phyloP scores from a whole-genome alignment of 2,888 invertebrate genomes.

The Tipula helvola region DNA sequence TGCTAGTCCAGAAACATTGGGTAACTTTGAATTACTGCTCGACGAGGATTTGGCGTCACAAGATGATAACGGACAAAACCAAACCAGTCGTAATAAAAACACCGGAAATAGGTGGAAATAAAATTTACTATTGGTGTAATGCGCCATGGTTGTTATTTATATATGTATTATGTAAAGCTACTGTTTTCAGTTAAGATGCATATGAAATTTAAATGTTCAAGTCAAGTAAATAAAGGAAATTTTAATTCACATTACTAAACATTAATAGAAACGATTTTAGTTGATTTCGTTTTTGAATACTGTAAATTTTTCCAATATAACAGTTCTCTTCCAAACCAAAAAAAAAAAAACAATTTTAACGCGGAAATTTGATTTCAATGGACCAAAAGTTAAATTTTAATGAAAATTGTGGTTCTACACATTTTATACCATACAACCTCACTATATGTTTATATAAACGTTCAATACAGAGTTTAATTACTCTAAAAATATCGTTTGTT shows the following conservation, averaged over 20 bases:
- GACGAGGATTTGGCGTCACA: constrained; percentile 69
- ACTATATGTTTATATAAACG: not conserved
- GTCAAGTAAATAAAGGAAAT: not conserved
- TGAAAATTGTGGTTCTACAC: not conserved
- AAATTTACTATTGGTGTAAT: not conserved
- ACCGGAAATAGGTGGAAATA: constrained; percentile 18
- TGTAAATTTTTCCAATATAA: too few species aligned
- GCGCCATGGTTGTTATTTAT: not conserved
- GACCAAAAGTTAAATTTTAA: not conserved
- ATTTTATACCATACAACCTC: not conserved
- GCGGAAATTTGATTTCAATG: not conserved
- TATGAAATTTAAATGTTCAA: not conserved
- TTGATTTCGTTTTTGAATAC: too few species aligned
- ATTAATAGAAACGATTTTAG: too few species aligned
- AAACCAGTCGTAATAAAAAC: constrained; percentile 8
- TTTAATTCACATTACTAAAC: not conserved
- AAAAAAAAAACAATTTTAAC: not conserved
- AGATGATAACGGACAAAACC: constrained; percentile 36
- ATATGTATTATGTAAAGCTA: not conserved
- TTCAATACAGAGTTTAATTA: not conserved
- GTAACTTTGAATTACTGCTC: constrained; percentile 70
- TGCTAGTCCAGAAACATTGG: constrained; percentile 58
- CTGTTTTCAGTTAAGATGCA: not conserved
- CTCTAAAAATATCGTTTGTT: not conserved
- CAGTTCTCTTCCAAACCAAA: not conserved